These are phyloP conservation scores for Smutsia temminckii DNA, from an alignment of 2,797 vertebrate species.

Conservation along the genomic window DNA sequence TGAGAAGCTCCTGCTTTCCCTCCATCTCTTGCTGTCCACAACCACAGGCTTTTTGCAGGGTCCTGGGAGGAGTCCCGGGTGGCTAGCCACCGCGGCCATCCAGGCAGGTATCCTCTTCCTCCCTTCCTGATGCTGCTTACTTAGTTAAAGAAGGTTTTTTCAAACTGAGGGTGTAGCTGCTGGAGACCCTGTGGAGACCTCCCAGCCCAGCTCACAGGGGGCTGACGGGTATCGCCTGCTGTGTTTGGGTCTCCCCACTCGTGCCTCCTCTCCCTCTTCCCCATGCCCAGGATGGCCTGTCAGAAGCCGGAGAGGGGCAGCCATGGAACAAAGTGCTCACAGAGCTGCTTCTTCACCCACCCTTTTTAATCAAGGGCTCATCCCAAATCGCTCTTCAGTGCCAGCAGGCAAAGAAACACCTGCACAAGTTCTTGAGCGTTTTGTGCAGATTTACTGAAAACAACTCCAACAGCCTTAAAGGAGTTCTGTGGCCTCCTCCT, in stretches of 20 bases:
- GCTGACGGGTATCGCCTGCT: background rate
- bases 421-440: background rate
- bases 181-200: background rate
- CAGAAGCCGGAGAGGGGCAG: background rate
- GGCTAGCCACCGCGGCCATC: background rate
- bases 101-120: background rate
- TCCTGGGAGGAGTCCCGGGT: background rate
- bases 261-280: background rate
- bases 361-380: background rate
- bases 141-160: background rate
- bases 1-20: background rate
- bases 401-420: background rate
- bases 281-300: background rate
- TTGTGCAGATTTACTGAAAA: background rate
- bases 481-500: background rate
- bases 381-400: background rate
- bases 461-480: background rate
- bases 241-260: background rate
- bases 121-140: background rate
- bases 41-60: background rate
- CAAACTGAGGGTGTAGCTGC: background rate
- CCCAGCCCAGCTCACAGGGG: background rate
- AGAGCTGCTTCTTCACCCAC: background rate
- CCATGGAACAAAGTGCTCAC: fast-evolving
- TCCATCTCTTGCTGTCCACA: background rate